Evolutionary conservation across 2,113 vertebrate species (phyloP), one percentile per base, ranked within the genome.

Genomic region (Lontra canadensis): DNA sequence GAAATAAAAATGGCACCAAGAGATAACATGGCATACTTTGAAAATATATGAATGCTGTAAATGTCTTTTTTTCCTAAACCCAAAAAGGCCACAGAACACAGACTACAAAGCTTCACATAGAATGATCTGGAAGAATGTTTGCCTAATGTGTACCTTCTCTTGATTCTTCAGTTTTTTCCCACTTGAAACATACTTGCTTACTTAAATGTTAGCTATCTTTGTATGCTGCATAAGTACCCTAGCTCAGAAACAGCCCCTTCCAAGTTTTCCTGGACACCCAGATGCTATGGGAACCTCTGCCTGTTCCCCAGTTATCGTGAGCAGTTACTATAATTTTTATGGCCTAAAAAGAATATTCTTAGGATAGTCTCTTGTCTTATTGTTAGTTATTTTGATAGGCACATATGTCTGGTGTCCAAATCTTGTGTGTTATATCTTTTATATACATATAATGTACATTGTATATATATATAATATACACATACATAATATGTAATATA

Each of bases 41-140:
- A 39, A 84, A 91, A 57, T 63, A 79, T 6, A 71, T 29, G 26
- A 81, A 74, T 44, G 34, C 21, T 84, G 42, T 42, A 59, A 34
- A 80, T 0, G 3, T 95, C 23, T 14, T 49, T 73, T 71, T 23
- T 39, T 76, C 69, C 31, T n/a, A 34, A 26, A n/a, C 20, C 13
- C 13, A n/a, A 84, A 67, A 78, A 34, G 11, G 57, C 1, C 29
- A 65, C 7, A 69, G 39, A 93, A 14, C 29, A 25, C 20, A 69
- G 34, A 93, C 7, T 23, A 31, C 20, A 73, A 81, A 88, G 8
- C 7, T 87, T 76, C 34, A 83, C 17, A 47, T 18, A 15, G 13
- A 95, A 73, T 71, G 12, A 49, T 84, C 12, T 91, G 44, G 59
- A 79, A 88, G 9, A 55, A 65, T 65, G 44, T 79, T 88, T 71